Conservation (phyloP, 2,113 vertebrate species). For the Semnopithecus entellus region DNA sequence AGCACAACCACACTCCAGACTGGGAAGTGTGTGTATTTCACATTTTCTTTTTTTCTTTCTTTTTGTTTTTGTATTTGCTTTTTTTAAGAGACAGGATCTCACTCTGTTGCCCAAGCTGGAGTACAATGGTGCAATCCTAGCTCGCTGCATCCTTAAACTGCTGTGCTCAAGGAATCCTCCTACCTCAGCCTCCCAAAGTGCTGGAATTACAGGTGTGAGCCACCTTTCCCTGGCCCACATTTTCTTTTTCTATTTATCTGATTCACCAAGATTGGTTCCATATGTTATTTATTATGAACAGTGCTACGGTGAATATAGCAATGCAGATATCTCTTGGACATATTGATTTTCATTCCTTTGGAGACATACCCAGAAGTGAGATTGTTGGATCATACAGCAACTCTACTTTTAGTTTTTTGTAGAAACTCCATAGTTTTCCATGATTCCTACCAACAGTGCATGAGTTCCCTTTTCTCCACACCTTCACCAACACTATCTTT, state of each 20-base stretch:
- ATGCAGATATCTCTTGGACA: neutral
- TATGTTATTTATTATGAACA: neutral
- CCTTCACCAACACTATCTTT: neutral
- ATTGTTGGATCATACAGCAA: neutral
- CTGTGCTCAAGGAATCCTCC: neutral
- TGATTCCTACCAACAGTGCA: neutral
- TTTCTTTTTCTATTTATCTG: neutral
- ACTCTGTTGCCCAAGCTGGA: neutral
- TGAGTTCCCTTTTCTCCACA: neutral
- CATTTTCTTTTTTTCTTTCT: too few species aligned
- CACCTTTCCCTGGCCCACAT: neutral
- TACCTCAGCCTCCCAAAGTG: neutral
- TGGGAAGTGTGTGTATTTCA: too few species aligned
- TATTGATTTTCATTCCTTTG: neutral
- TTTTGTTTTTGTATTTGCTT: too few species aligned
- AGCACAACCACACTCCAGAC: too few species aligned
- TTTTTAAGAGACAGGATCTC: neutral
- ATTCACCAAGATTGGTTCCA: neutral
- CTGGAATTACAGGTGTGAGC: neutral
- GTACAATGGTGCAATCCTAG: neutral
- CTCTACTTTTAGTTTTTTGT: neutral
- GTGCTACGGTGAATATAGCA: neutral
- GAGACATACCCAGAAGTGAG: neutral
- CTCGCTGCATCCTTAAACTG: neutral
- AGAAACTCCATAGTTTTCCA: neutral